These are phyloP conservation scores for Pseudotriccus pelzelni DNA, from an alignment of 2,797 vertebrate genomes.

Conservation along the genomic window DNA sequence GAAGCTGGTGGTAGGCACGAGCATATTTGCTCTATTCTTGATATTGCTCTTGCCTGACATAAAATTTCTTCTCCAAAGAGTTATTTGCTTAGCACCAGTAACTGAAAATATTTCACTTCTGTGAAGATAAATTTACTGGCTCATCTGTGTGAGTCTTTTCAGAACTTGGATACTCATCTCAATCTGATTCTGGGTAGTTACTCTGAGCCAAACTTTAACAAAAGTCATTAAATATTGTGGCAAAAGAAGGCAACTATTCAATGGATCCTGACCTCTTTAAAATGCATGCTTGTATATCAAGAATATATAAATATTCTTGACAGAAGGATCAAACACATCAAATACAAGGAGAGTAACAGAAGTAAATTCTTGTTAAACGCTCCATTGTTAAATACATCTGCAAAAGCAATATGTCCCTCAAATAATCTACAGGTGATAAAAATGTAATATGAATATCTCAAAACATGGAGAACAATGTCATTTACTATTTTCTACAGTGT, in stretches of 20 bases:
- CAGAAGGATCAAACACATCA: not conserved
- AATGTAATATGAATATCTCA: not conserved
- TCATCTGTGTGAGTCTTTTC: not conserved
- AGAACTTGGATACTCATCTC: not conserved
- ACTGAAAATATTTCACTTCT: not conserved
- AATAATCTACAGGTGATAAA: not conserved
- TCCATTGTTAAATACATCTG: not conserved
- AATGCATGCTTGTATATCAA: not conserved
- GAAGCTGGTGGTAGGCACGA: not conserved
- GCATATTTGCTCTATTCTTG: not conserved
- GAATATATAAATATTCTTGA: not conserved
- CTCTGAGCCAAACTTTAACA: not conserved
- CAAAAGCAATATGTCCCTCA: slow-evolving; percentile 11
- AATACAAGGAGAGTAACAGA: not conserved
- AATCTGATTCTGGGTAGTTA: not conserved
- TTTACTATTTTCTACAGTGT: not conserved
- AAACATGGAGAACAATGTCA: not conserved
- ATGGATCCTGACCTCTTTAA: not conserved
- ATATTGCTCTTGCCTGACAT: not conserved
- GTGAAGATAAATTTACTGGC: not conserved
- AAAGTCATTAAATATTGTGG: not conserved
- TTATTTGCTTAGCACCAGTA: not conserved
- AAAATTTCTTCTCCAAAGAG: not conserved
- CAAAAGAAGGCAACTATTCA: not conserved
- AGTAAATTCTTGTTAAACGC: not conserved